A percentile compares a stretch with the other conserved stretches of the same genome.
Conservation (phyloP, 2,888 invertebrate species). For the Villa cingulata region DNA sequence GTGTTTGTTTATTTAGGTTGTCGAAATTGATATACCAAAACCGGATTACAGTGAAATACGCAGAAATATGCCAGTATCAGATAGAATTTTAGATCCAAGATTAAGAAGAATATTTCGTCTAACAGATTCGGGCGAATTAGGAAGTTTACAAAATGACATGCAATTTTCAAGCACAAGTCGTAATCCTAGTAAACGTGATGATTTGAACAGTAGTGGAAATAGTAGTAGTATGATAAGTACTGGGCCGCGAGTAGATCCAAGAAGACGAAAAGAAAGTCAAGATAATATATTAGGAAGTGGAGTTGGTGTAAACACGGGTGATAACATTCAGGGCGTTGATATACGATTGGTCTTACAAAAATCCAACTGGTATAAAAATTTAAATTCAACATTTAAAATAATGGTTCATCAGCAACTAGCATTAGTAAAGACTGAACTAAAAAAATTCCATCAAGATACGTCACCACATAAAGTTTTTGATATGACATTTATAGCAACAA, state of each 20-base stretch:
- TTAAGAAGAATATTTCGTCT: conserved; percentile 52
- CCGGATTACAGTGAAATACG: conserved; percentile 64
- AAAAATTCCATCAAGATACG: conserved; percentile 47
- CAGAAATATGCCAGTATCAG: conserved; percentile 53
- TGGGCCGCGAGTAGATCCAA: conserved; percentile 27
- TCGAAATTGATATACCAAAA: conserved; percentile 49
- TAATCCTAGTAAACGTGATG: not conserved
- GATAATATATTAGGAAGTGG: conserved; percentile 6
- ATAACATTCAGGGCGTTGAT: conserved; percentile 28
- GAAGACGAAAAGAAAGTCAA: conserved; percentile 24
- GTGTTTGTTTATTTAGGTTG: conserved; percentile 20
- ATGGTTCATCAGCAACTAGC: conserved; percentile 56
- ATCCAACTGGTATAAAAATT: conserved; percentile 55
- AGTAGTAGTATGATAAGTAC: not conserved
- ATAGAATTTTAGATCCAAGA: conserved; percentile 59
- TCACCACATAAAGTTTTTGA: conserved; percentile 42
- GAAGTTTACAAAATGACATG: not conserved
- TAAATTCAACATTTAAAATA: conserved; percentile 58
- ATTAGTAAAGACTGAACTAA: conserved; percentile 45
- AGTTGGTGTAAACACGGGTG: conserved; percentile 7
- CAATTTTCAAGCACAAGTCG: not conserved
- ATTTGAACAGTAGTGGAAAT: not conserved
- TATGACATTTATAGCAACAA: conserved; percentile 39
- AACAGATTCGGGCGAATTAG: conserved; percentile 36
- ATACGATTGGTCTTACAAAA: conserved; percentile 50